Conservation (phyloP, 2,113 vertebrate species). For the Tylochromis polylepis region DNA sequence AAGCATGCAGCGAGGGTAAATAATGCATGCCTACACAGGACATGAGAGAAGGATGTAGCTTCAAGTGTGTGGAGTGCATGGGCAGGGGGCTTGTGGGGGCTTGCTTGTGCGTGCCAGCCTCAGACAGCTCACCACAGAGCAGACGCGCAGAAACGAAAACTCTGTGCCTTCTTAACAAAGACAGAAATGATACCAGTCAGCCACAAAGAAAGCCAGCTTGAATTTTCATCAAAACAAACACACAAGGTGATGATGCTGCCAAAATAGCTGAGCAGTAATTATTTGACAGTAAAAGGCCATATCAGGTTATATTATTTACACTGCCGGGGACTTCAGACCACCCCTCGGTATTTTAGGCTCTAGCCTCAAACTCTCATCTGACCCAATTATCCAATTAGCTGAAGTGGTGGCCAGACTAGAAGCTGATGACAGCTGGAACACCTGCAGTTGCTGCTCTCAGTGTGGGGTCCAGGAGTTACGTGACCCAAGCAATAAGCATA, state of each 20-base stretch:
- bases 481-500: background rate
- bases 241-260: slow-evolving; percentile 11
- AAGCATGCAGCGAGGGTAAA: slow-evolving; percentile 40
- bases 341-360: slow-evolving; percentile 6
- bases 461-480: slow-evolving; percentile 1
- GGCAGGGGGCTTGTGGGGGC: slow-evolving; percentile 47
- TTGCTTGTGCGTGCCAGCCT: slow-evolving; percentile 59
- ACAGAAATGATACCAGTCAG: slow-evolving; percentile 32
- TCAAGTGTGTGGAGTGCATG: background rate
- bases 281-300: slow-evolving; percentile 19
- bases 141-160: slow-evolving; percentile 45
- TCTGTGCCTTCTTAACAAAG: slow-evolving; percentile 24
- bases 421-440: slow-evolving; percentile 53
- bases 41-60: slow-evolving; percentile 25
- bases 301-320: slow-evolving; percentile 23
- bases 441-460: slow-evolving; percentile 27
- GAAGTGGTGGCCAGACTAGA: slow-evolving; percentile 36
- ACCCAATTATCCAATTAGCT: slow-evolving; percentile 70
- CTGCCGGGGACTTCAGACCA: slow-evolving; percentile 13
- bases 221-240: slow-evolving; percentile 56
- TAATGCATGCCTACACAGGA: slow-evolving; percentile 62
- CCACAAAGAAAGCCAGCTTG: slow-evolving; percentile 27
- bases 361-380: slow-evolving; percentile 39
- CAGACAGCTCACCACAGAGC: slow-evolving; percentile 56
- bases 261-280: background rate